These are phyloP conservation scores for Botia almorhae DNA, from an alignment of 2,797 vertebrate genomes.

Conservation along the genomic window DNA sequence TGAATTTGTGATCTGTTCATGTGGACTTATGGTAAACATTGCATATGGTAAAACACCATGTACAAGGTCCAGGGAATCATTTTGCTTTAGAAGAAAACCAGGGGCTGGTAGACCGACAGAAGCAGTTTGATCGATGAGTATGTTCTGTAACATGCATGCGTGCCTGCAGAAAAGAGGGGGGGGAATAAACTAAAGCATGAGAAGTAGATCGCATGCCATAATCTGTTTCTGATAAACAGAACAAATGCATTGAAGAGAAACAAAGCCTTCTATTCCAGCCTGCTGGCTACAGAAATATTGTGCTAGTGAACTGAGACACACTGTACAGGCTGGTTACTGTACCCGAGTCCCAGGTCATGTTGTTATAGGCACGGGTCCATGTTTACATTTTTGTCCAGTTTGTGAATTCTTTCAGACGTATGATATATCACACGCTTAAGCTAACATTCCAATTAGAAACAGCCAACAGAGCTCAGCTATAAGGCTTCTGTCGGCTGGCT, in stretches of 20 bases:
- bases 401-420: slow-evolving; percentile 25
- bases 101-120: slow-evolving; percentile 9
- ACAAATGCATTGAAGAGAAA: slow-evolving; percentile 45
- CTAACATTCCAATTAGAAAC: background rate
- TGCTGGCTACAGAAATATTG: slow-evolving; percentile 33
- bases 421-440: background rate
- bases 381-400: slow-evolving; percentile 33
- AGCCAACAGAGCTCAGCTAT: background rate
- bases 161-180: slow-evolving; percentile 9
- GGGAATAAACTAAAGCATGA: slow-evolving; percentile 1
- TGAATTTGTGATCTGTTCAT: slow-evolving; percentile 45
- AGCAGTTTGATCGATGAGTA: slow-evolving; percentile 49
- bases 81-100: slow-evolving; percentile 31
- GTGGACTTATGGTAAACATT: no score
- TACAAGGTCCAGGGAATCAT: slow-evolving; percentile 57
- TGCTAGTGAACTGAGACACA: slow-evolving; percentile 16
- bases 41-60: slow-evolving; percentile 42
- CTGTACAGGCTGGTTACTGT: background rate
- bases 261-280: slow-evolving; percentile 38
- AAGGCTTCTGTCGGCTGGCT: background rate
- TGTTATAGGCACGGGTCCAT: slow-evolving; percentile 24
- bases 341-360: background rate
- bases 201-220: slow-evolving; percentile 38
- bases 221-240: slow-evolving; percentile 58
- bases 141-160: slow-evolving; percentile 43